A percentile compares a stretch with the other conserved stretches of the same genome.
These are phyloP conservation scores for Gyrodactylus salaris DNA, from an alignment of 1,140 invertebrate species.

Conservation along the genomic window DNA sequence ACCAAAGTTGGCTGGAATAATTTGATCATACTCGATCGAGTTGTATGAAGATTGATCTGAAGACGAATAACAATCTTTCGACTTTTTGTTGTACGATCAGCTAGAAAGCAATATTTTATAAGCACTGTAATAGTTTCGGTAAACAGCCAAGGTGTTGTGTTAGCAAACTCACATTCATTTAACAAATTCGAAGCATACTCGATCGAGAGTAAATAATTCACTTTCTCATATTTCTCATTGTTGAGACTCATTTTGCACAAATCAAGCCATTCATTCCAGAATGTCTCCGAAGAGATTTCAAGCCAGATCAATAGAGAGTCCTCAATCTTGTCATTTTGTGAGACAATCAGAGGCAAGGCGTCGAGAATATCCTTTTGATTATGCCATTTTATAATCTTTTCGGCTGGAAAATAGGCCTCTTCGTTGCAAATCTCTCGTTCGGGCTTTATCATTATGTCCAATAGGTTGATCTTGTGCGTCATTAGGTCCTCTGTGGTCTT, in stretches of 20 bases:
- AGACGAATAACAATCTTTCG: neutral
- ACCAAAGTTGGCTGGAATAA: neutral
- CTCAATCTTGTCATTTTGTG: neutral
- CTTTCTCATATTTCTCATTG: neutral
- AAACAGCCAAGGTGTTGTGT: neutral
- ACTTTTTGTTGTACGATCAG: neutral
- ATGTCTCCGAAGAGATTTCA: neutral
- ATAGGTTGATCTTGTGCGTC: neutral
- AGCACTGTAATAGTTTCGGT: neutral
- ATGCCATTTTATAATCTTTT: neutral
- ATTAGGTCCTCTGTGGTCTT: neutral
- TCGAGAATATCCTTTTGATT: neutral
- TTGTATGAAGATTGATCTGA: neutral
- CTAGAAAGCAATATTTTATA: neutral
- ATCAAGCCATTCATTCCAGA: neutral
- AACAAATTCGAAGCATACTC: neutral
- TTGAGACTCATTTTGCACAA: neutral
- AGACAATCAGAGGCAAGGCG: neutral
- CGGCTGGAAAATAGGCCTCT: too few species aligned
- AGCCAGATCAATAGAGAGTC: neutral
- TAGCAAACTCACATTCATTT: neutral
- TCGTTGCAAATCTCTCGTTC: neutral
- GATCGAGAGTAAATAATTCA: neutral
- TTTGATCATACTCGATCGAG: neutral
- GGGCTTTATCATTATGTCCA: neutral